A percentile compares a stretch with the other conserved stretches of the same genome.
These are phyloP conservation scores for Xanthorhoe spadicearia DNA, from an alignment of 2,888 invertebrate genomes.

Conservation along the genomic window DNA sequence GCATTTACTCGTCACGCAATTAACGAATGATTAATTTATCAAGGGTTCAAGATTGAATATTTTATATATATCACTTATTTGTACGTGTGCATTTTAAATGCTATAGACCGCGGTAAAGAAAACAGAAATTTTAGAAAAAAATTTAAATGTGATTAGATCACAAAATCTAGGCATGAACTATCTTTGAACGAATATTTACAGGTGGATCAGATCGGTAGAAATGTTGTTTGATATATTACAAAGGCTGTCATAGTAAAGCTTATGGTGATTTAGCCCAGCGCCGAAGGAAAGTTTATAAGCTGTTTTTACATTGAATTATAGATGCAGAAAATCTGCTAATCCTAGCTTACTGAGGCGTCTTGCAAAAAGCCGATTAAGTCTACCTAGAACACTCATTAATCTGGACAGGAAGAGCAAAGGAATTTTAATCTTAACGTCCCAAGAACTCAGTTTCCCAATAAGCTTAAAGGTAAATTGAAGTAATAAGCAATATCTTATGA, in stretches of 20 bases:
- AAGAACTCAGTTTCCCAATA: slow-evolving; percentile 11
- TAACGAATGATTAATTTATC: background rate
- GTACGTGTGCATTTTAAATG: too few species aligned
- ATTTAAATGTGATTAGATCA: too few species aligned
- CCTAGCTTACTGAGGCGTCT: slow-evolving; percentile 29
- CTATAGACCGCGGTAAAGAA: too few species aligned
- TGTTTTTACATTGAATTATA: slow-evolving; percentile 39
- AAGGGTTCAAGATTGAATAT: too few species aligned
- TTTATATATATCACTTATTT: too few species aligned
- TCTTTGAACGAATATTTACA: background rate
- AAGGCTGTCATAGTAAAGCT: background rate
- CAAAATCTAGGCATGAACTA: too few species aligned
- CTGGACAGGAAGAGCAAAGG: slow-evolving; percentile 23
- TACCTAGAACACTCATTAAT: slow-evolving; percentile 32
- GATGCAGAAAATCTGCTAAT: slow-evolving; percentile 34
- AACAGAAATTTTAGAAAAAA: too few species aligned
- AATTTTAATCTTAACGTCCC: slow-evolving; percentile 13
- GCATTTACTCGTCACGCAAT: background rate
- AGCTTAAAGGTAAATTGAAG: slow-evolving; percentile 15
- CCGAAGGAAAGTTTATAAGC: slow-evolving; percentile 25
- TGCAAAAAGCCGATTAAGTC: slow-evolving; percentile 35
- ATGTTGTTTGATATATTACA: background rate
- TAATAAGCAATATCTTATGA: slow-evolving; percentile 17
- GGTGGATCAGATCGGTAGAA: background rate
- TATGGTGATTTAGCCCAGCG: background rate